Evolutionary conservation across 2,888 invertebrate genomes (phyloP), one percentile per base, ranked within the genome.

Genomic region (Nemapogon koenigi): DNA sequence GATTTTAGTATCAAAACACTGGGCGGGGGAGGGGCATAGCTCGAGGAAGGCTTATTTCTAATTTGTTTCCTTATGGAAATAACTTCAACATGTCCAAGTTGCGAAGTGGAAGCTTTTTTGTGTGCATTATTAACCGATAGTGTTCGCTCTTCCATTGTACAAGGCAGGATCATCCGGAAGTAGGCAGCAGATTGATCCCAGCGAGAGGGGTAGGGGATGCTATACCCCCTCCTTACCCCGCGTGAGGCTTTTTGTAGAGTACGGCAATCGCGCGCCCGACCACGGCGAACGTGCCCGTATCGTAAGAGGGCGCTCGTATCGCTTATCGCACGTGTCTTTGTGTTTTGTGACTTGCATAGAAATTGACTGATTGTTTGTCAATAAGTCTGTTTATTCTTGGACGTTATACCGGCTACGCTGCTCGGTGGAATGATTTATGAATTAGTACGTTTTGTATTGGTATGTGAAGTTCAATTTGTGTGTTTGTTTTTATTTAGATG

Each of bases 231-330:
- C 31, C 63, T 59, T 62, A 51, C 49, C 59, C 60, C 55, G 51
- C 54, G 44, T 41, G 2, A 16, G 28, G 13, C 28, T 16, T 16
- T 30, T 11, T 19, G 31, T 17, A 18, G 17, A 36, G 32, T 52
- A 56, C 63, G 59, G 60, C 76, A 76, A 63, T 67, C 67, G 76
- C 71, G 72, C 75, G 75, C 71, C 59, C 62, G 62, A 70, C 68
- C 62, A 57, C 51, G 75, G 63, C 71, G 73, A 63, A 73, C 25
- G 33, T 25, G 28, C 35, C 18, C 27, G 39, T 32, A 15, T 31
- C 32, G 38, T 11, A 18, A 57, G 70, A 71, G 72, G 76, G 72
- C 73, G 73, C 60, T 53, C 50, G 52, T 45, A 55, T 57, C 56
- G 56, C 46, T 47, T 19, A 10, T 49, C 48, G 46, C 67, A 64